A percentile compares a stretch with the other conserved stretches of the same genome.
These are phyloP conservation scores for Julus scanicus DNA, from an alignment of 2,888 invertebrate genomes.

Conservation along the genomic window DNA sequence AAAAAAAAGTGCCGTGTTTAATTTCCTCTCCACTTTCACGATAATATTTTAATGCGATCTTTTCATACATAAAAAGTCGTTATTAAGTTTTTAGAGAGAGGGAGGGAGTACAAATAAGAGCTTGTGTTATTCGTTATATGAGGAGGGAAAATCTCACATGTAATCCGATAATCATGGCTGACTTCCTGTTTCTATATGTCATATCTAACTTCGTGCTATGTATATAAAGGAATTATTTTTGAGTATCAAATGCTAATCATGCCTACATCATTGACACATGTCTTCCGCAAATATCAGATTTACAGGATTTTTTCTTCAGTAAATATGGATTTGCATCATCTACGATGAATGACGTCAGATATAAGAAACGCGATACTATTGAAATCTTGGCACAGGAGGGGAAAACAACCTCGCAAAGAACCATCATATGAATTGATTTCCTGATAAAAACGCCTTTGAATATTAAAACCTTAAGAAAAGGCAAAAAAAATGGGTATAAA, in stretches of 20 bases:
- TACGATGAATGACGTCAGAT: conserved; percentile 18
- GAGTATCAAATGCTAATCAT: conserved; percentile 24
- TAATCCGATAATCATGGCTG: conserved; percentile 29
- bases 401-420: background rate
- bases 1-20: background rate
- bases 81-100: background rate
- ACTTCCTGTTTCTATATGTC: conserved; percentile 36
- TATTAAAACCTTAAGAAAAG: background rate
- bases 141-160: conserved; percentile 6
- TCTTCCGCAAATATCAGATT: conserved; percentile 35
- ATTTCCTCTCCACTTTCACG: background rate
- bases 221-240: conserved; percentile 2
- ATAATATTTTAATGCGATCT: background rate
- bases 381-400: background rate
- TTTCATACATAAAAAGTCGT: background rate
- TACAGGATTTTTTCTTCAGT: background rate
- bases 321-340: conserved; percentile 22
- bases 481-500: background rate
- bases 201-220: background rate
- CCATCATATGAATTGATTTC: background rate
- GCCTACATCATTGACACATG: conserved; percentile 17
- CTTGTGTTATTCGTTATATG: background rate
- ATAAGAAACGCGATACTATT: background rate
- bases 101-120: background rate
- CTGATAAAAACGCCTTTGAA: background rate